Percentiles rank a stretch among this genome's conserved stretches.
Evolutionary conservation across 1,140 invertebrate species (phyloP).

Genomic region (Hyposmocoma kahamanoa): DNA sequence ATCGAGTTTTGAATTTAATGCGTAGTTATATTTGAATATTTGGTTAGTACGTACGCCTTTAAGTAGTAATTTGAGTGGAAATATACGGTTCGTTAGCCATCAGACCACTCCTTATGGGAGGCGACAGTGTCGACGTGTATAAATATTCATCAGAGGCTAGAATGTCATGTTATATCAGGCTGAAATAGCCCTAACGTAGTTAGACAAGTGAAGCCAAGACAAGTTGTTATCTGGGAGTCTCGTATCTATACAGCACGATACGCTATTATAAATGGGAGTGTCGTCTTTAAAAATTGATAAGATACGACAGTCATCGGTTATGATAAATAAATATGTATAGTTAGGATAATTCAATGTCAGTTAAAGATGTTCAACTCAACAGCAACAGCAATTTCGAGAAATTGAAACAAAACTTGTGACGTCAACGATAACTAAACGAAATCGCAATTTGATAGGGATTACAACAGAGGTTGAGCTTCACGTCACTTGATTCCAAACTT

Average conservation of each 20-base stretch:
- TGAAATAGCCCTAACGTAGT: not conserved
- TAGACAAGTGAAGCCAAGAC: not conserved
- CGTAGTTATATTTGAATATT: not conserved
- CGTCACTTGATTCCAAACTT: too few species aligned
- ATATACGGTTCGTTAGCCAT: conserved; percentile 15
- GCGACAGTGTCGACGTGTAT: conserved; percentile 21
- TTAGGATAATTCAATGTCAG: too few species aligned
- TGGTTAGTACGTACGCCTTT: not conserved
- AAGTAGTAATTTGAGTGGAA: conserved; percentile 20
- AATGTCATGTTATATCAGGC: not conserved
- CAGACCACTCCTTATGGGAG: conserved; percentile 11
- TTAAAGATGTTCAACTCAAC: too few species aligned
- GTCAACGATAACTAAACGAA: too few species aligned
- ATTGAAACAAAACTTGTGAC: too few species aligned
- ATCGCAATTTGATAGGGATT: too few species aligned
- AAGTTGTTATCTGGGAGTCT: not conserved
- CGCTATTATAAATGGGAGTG: too few species aligned
- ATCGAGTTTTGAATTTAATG: not conserved
- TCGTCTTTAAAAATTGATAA: too few species aligned
- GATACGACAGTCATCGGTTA: too few species aligned
- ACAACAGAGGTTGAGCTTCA: too few species aligned
- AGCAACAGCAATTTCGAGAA: too few species aligned
- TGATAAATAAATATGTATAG: too few species aligned
- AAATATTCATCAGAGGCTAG: conserved; percentile 25
- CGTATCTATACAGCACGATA: not conserved